phyloP scores from a whole-genome alignment of 92 coral and sea anemone species.

The Muricea muricata region DNA sequence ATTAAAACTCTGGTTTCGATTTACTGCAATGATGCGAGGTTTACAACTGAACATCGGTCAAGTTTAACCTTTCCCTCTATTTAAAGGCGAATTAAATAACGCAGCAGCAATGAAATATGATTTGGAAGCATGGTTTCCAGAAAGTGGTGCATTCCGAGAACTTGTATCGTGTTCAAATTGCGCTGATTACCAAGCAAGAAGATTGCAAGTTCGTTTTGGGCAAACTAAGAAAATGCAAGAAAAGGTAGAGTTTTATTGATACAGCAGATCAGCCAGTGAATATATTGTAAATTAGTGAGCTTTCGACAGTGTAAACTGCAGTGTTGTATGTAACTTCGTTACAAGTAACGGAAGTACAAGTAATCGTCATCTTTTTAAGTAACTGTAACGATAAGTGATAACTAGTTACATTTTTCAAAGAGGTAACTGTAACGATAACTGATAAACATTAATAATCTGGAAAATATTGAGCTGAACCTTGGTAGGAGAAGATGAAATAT shows the following conservation, averaged over 20 bases:
- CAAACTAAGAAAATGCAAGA: conserved; percentile 99
- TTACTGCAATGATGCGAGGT: too few species aligned
- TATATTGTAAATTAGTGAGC: too few species aligned
- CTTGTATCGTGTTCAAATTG: conserved; percentile 97
- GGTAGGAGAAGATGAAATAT: background rate
- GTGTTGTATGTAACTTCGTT: too few species aligned
- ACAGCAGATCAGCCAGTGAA: background rate
- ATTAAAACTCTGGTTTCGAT: too few species aligned
- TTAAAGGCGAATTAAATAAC: conserved; percentile 91
- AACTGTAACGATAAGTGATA: too few species aligned
- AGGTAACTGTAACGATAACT: too few species aligned
- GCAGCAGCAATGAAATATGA: conserved; percentile 99
- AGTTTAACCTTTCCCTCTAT: background rate
- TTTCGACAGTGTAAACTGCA: too few species aligned
- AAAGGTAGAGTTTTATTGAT: conserved; percentile 53
- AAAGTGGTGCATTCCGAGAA: conserved; percentile 99
- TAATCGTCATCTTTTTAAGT: too few species aligned
- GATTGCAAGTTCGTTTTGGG: conserved; percentile 96
- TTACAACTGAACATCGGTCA: too few species aligned
- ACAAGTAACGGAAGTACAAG: too few species aligned
- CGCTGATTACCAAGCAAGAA: conserved; percentile 95
- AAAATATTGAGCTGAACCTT: background rate
- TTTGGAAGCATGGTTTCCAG: conserved; percentile 99
- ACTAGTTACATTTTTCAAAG: too few species aligned
- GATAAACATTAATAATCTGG: background rate